Conservation (phyloP, 2,797 vertebrate species). For the Graptemys geographica region DNA sequence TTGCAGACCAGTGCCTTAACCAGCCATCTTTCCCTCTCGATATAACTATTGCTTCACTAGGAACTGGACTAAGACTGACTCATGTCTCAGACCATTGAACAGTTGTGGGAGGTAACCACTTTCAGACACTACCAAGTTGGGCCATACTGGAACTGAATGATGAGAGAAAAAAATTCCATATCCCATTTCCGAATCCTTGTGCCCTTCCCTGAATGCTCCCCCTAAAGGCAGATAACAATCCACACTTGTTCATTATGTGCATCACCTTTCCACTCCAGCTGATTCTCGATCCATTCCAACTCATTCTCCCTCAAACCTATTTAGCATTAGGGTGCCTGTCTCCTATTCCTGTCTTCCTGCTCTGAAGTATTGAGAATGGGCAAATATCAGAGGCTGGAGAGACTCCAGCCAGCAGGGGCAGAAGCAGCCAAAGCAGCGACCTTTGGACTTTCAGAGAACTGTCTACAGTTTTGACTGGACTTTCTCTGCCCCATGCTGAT, state of each 20-base stretch:
- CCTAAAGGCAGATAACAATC: background rate
- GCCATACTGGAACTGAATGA: background rate
- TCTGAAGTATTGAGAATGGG: accelerated
- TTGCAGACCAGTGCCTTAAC: background rate
- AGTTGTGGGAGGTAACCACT: background rate
- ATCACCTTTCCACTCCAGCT: background rate
- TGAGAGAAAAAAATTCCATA: background rate
- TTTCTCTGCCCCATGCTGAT: background rate
- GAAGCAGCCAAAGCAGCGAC: background rate
- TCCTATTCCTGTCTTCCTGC: background rate
- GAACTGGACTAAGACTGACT: background rate
- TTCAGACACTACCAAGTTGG: too few species aligned
- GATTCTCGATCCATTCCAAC: background rate
- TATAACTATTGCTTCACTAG: background rate
- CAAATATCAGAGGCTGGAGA: background rate
- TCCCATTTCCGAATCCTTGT: accelerated
- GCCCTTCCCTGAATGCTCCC: background rate
- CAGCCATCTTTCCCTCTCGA: background rate
- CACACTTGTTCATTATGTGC: background rate
- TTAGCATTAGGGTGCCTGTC: background rate
- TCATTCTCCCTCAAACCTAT: background rate
- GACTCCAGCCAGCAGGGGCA: background rate
- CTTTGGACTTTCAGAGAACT: background rate
- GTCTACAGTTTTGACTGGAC: background rate
- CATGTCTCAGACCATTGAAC: background rate